Evolutionary conservation across 2,113 vertebrate species (phyloP), one percentile per base, ranked within the genome.

Genomic region (Rutilus rutilus): DNA sequence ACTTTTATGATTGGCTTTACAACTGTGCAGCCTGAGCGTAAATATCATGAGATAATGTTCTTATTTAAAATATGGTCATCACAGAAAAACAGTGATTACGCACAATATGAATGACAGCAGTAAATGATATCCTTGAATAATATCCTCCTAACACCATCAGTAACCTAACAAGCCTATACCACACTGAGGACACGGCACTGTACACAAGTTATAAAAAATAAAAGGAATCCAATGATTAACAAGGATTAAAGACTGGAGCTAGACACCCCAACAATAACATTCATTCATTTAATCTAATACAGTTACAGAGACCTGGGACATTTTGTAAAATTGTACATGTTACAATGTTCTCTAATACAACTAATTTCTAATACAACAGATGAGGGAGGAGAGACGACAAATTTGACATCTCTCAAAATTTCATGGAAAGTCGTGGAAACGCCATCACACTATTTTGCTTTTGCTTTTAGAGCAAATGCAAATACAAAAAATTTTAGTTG

Each of bases 141-240:
- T 91, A 93, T 92, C 92, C 93, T 92, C 90, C 8, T 39, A 89
- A 89, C 78, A 85, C 91, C 89, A 94, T 93, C 92, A 93, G 92
- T 94, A 91, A 93, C 87, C 45, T 78, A 39, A 87, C 84, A 92
- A 85, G 4, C 3, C 30, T 33, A 67, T 30, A 17, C 27, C 14
- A 15, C 8, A 67, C 64, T 27, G 60, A 64, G 15, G 4, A 89
- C 89, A 89, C 82, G 87, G 83, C 90, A 92, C 92, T 88, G 27
- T 78, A 88, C 85, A 90, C 89, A 90, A 88, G 89, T 85, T 90
- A 91, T 27, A 90, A 79, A 52, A 86, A 88, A 80, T 87, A 83
- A 75, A 11, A 65, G 19, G 23, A 62, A 23, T 50, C 33, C n/a
- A 33, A 4, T 67, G 79, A 81, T 47, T 21, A 52, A 23, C 17